A percentile compares a stretch with the other conserved stretches of the same genome.
These are phyloP conservation scores for Lophochroa leadbeateri DNA, from an alignment of 2,113 vertebrate species.

Conservation along the genomic window DNA sequence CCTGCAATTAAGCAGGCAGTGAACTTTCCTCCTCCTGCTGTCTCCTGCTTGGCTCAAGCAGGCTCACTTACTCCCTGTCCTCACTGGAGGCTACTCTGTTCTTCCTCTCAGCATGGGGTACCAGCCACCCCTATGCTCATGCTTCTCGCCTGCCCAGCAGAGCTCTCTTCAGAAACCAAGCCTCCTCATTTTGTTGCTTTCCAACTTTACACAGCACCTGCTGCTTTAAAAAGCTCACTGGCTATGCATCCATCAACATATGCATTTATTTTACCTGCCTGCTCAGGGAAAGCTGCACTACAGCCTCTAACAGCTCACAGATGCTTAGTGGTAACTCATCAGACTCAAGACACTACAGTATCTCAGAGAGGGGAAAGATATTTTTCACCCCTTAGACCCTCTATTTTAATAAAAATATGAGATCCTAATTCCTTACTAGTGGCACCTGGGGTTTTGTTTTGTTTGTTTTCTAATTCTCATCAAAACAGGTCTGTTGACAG, in stretches of 20 bases:
- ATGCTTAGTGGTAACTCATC: not conserved
- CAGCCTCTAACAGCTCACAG: not conserved
- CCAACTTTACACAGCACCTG: not conserved
- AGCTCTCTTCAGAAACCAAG: not conserved
- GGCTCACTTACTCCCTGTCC: not conserved
- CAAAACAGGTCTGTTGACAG: not conserved
- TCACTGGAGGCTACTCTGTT: not conserved
- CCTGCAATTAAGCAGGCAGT: conserved; percentile 61
- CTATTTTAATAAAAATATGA: not conserved
- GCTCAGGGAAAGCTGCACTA: not conserved
- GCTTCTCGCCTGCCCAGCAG: not conserved
- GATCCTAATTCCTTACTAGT: not conserved
- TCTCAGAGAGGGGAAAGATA: not conserved
- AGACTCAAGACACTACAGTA: not conserved
- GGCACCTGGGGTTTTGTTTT: not conserved
- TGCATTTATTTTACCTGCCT: not conserved
- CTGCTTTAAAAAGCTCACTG: not conserved
- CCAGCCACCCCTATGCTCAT: accelerated
- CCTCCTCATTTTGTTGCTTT: not conserved
- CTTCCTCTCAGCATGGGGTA: not conserved
- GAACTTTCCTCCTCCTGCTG: conserved; percentile 47
- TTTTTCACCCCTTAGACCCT: not conserved
- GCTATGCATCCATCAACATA: not conserved
- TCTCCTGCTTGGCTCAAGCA: not conserved
- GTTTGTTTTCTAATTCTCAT: not conserved